phyloP scores from a whole-genome alignment of 2,797 vertebrate genomes.

The Liasis olivaceus region DNA sequence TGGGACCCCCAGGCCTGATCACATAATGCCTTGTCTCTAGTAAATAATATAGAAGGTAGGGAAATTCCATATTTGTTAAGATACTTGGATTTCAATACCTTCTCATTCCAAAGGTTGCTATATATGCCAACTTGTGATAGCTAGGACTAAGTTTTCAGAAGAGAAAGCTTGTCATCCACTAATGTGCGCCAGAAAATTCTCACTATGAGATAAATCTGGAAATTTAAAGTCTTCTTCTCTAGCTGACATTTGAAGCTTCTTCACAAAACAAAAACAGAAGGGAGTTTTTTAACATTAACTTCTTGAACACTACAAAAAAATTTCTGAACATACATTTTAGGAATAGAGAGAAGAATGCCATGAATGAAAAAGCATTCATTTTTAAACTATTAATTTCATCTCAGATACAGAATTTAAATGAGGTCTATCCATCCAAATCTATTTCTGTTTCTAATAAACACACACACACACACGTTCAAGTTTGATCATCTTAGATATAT shows the following conservation, averaged over 20 bases:
- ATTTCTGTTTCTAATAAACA: too few species aligned
- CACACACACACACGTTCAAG: background rate
- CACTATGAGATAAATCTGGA: background rate
- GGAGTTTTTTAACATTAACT: background rate
- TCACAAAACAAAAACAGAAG: background rate
- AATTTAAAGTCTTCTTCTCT: background rate
- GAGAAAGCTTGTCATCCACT: background rate
- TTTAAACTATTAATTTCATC: too few species aligned
- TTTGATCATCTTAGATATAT: background rate
- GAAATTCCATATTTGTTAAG: background rate
- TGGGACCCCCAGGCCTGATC: too few species aligned
- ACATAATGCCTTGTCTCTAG: background rate
- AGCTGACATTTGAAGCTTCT: background rate
- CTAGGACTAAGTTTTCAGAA: background rate
- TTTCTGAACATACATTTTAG: background rate
- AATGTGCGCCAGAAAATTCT: background rate
- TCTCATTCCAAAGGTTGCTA: background rate
- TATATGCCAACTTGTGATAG: background rate
- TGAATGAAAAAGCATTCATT: too few species aligned
- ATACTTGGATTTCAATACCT: background rate
- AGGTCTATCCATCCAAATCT: too few species aligned
- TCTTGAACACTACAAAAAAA: background rate
- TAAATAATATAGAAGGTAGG: background rate
- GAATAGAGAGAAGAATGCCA: too few species aligned
- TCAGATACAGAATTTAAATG: too few species aligned